Evolutionary conservation across 35 echinoderm and acorn worm species (phyloP), one percentile per base, ranked within the genome.

Genomic region (Ophioderma brevispina): DNA sequence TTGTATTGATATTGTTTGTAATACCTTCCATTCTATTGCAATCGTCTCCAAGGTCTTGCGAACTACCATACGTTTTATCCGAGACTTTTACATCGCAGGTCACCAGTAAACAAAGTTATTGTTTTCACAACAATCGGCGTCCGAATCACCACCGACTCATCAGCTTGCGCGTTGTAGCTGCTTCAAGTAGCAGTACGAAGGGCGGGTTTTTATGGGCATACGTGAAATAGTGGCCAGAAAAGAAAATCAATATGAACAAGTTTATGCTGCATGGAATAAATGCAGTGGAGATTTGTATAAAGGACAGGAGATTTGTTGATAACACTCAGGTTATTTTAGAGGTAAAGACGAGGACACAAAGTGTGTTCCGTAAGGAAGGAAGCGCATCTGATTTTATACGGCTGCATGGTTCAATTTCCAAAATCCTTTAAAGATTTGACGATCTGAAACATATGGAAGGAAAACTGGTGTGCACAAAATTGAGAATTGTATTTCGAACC

Each of bases 181-280:
- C n/a, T 30, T 15, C 59, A 70, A 70, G 59, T 70, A 70, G n/a
- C n/a, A 2, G 1, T 15, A 15, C 28, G 15, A 25, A 70, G n/a
- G 59, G 59, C 5, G 5, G 2, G n/a, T n/a, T 1, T 25, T 30
- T 18, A 15, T 13, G 2, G 59, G 59, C 28, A 2, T 1, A 25
- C 59, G 59, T 2, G 17, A 70, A 25, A 13, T 70, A 25, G 23
- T 25, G 4, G 6, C 23, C 10, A 6, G 28, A 25, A 18, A 18
- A 30, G 5, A 6, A 18, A 70, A 70, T 25, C 2, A 8, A 2
- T 8, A 30, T 30, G 41, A 46, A 46, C 17, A 8, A 8, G 28
- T 70, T 70, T 15, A 70, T 25, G 59, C 59, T 70, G 59, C 23
- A 70, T 70, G 59, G 59, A 70, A 70, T 70, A 70, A 70, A 70